Evolutionary conservation across 2,888 invertebrate genomes (phyloP).

Genomic region (Eupithecia inturbata): DNA sequence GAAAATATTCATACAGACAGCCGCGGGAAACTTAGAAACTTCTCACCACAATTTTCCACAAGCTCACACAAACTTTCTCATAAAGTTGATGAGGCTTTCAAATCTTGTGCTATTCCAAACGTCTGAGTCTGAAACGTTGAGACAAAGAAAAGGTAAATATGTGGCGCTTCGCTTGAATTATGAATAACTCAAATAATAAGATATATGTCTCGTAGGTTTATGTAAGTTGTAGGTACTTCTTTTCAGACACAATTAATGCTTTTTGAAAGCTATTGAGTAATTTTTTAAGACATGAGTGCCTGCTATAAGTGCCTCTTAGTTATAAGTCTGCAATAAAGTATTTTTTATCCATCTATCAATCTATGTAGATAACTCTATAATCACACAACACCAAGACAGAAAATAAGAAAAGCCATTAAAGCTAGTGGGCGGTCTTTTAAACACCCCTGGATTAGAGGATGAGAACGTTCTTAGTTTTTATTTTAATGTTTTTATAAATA

Average conservation of each 20-base stretch:
- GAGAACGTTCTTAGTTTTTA: too few species aligned
- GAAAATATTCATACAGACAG: background rate
- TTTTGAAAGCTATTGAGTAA: conserved; percentile 11
- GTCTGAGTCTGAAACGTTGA: conserved; percentile 43
- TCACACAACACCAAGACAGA: too few species aligned
- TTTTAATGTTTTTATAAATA: too few species aligned
- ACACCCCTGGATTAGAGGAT: too few species aligned
- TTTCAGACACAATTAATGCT: conserved; percentile 8
- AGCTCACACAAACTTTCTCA: conserved; percentile 28
- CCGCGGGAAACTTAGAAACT: background rate
- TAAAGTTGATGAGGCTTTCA: conserved; percentile 43
- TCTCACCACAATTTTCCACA: conserved; percentile 7
- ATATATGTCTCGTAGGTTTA: conserved; percentile 48
- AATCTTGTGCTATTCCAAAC: conserved; percentile 40
- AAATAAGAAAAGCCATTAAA: too few species aligned
- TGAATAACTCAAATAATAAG: conserved; percentile 54
- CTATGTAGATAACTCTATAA: too few species aligned
- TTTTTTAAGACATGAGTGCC: background rate
- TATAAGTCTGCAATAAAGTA: too few species aligned
- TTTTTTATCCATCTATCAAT: too few species aligned
- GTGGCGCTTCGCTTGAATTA: conserved; percentile 60
- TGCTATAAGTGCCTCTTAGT: too few species aligned
- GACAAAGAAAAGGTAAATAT: conserved; percentile 63
- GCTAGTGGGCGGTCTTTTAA: too few species aligned
- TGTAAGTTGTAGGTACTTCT: conserved; percentile 20